Conservation (phyloP, 2,888 invertebrate genomes). For the Piscicola geometra region DNA sequence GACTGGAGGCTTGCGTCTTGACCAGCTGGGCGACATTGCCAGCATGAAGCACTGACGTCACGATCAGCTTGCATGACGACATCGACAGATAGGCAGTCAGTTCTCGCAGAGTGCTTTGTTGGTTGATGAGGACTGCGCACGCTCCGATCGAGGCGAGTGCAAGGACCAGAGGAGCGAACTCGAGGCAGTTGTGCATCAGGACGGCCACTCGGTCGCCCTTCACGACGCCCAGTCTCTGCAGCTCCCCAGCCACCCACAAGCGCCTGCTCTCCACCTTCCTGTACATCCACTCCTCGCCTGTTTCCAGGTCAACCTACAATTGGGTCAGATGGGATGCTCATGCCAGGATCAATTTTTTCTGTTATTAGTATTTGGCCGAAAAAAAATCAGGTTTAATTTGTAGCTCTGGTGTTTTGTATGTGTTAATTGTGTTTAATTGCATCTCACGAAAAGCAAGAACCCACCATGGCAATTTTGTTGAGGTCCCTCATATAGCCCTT, state of each 20-base stretch:
- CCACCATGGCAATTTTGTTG: not conserved
- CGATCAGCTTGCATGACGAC: too few relatives aligned
- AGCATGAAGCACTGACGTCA: too few relatives aligned
- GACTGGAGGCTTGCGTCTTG: too few relatives aligned
- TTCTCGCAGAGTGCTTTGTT: not conserved
- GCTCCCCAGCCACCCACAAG: constrained; percentile 16
- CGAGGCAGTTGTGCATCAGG: constrained; percentile 29
- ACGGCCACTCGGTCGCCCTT: constrained; percentile 30
- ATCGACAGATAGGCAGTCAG: too few relatives aligned
- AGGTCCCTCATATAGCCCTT: not conserved
- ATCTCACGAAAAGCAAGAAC: not conserved
- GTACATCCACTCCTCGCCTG: not conserved
- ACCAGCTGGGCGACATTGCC: too few relatives aligned
- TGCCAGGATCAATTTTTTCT: too few relatives aligned
- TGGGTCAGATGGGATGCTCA: too few relatives aligned
- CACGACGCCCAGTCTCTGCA: constrained; percentile 27
- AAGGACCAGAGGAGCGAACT: constrained; percentile 16
- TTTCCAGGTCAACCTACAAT: constrained; percentile 14
- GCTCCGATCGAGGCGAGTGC: constrained; percentile 22
- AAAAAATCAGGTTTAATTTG: not conserved
- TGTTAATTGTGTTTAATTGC: too few relatives aligned
- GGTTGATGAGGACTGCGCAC: constrained; percentile 16
- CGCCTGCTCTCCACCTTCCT: not conserved
- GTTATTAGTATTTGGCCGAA: too few relatives aligned
- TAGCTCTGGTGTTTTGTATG: too few relatives aligned